Conservation (phyloP, 2,113 vertebrate genomes). For the Chaetops frenatus region DNA sequence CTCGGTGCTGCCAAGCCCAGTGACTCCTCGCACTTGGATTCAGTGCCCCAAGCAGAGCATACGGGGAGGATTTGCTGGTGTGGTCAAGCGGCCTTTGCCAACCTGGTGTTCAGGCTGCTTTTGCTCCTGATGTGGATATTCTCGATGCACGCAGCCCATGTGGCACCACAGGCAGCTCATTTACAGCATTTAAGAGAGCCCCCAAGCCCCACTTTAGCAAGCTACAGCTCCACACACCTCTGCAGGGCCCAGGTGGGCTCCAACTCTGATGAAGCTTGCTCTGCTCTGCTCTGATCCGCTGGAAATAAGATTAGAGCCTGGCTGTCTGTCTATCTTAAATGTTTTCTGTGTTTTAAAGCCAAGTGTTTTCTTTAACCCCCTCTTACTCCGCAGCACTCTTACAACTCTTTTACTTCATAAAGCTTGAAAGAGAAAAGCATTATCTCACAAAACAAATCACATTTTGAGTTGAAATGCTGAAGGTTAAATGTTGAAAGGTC, state of each 20-base stretch:
- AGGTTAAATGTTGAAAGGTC: background rate
- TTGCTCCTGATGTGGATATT: background rate
- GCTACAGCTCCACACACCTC: background rate
- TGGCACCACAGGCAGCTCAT: background rate
- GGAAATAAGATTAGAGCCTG: background rate
- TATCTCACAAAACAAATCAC: background rate
- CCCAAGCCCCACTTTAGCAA: background rate
- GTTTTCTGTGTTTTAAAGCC: background rate
- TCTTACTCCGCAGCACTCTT: background rate
- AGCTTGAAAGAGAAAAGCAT: background rate
- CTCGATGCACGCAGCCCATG: fast-evolving
- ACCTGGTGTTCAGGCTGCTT: background rate
- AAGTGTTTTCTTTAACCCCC: background rate
- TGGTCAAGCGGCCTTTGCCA: background rate
- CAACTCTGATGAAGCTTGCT: background rate
- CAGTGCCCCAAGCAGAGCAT: background rate
- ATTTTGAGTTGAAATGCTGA: background rate
- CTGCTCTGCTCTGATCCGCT: background rate
- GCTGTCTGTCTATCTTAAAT: background rate
- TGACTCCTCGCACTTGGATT: background rate
- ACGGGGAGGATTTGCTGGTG: background rate
- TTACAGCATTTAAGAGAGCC: background rate
- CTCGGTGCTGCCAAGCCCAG: background rate
- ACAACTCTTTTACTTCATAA: fast-evolving
- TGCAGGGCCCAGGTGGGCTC: background rate